phyloP scores from a whole-genome alignment of 2,797 vertebrate genomes.

The Anguilla marmorata region DNA sequence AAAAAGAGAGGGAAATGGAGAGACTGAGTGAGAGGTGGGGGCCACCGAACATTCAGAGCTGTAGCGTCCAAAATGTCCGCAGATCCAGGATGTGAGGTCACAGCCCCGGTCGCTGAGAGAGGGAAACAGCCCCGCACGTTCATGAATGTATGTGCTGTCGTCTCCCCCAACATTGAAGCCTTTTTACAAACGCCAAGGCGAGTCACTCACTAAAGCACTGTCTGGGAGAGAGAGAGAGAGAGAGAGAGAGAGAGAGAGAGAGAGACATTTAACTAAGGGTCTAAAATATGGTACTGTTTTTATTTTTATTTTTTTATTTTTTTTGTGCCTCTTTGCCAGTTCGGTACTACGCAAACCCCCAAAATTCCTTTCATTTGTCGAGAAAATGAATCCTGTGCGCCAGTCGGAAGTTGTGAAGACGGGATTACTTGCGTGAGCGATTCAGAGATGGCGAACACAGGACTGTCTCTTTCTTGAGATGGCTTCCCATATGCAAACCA shows the following conservation, averaged over 20 bases:
- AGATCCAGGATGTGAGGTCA: background rate
- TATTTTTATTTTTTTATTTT: background rate
- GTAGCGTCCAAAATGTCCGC: background rate
- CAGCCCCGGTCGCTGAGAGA: background rate
- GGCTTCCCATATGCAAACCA: constrained; percentile 12
- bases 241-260: constrained; percentile 30
- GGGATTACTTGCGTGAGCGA: background rate
- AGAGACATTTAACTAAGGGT: constrained; percentile 27
- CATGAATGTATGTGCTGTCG: constrained; percentile 60
- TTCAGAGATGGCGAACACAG: background rate
- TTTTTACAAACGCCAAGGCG: constrained; percentile 33
- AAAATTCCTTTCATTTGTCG: constrained; percentile 35
- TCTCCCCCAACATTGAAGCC: constrained; percentile 40
- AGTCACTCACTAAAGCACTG: constrained; percentile 19
- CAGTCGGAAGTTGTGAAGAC: background rate
- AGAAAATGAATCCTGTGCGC: constrained; percentile 1
- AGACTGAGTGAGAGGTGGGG: background rate
- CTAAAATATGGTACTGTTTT: constrained; percentile 43
- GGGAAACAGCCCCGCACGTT: background rate
- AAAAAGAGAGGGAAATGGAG: background rate
- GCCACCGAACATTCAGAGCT: background rate
- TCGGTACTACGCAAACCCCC: constrained; percentile 32
- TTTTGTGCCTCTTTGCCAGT: constrained; percentile 58
- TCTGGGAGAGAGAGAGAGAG: constrained; percentile 31
- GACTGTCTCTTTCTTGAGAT: constrained; percentile 59